Evolutionary conservation across 2,113 vertebrate species (phyloP).

Genomic region (Nematolebias whitei): DNA sequence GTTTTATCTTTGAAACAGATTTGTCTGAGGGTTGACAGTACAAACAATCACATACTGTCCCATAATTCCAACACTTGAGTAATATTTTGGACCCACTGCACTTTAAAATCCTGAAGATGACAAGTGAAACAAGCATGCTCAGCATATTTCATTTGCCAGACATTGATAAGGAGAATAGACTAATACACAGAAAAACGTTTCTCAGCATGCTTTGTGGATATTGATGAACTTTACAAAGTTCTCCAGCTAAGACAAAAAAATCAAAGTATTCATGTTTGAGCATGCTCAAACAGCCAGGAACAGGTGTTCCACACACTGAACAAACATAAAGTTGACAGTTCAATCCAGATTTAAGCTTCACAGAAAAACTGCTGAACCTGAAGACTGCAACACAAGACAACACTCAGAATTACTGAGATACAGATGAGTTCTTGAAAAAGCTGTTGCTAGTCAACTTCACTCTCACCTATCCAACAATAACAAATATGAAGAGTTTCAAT

Average conservation of each 20-base stretch:
- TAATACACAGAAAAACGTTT: neutral
- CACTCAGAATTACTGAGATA: neutral
- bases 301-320: neutral
- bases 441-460: too few relatives aligned
- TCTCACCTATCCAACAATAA: too few relatives aligned
- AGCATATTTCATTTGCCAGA: neutral
- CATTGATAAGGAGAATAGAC: neutral
- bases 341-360: too few relatives aligned
- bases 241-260: neutral
- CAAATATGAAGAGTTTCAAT: too few relatives aligned
- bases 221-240: neutral
- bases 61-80: neutral
- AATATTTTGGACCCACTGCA: neutral
- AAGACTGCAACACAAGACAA: neutral
- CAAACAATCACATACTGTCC: neutral
- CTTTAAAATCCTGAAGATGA: neutral
- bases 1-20: too few relatives aligned
- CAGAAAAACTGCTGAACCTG: too few relatives aligned
- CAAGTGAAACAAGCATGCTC: neutral
- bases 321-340: too few relatives aligned
- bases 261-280: too few relatives aligned
- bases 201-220: neutral
- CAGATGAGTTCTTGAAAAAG: too few relatives aligned
- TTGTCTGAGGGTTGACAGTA: neutral
- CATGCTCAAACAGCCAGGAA: too few relatives aligned